Evolutionary conservation across 1,140 invertebrate species (phyloP).

Genomic region (Papilio glaucus): DNA sequence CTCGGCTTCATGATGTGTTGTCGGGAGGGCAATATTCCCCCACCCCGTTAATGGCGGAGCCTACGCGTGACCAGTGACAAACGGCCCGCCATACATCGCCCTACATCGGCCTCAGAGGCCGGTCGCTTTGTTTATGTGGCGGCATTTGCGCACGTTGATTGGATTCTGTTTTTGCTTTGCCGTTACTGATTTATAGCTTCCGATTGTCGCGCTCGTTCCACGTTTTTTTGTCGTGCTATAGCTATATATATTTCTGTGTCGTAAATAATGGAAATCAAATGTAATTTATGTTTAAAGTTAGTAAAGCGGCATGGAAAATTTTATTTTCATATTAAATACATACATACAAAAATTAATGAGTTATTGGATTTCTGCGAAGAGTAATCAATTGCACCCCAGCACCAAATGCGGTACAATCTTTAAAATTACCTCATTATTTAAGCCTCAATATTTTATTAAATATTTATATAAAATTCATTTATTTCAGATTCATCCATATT

Average conservation of each 20-base stretch:
- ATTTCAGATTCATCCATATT: too few relatives aligned
- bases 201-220: neutral
- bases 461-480: too few relatives aligned
- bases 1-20: constrained; percentile 21
- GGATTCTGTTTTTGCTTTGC: constrained; percentile 26
- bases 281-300: too few relatives aligned
- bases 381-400: too few relatives aligned
- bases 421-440: too few relatives aligned
- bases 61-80: constrained; percentile 22
- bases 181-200: constrained; percentile 9
- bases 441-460: too few relatives aligned
- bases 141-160: constrained; percentile 22
- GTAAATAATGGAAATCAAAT: neutral
- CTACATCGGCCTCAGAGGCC: neutral
- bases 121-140: constrained; percentile 26
- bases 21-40: constrained; percentile 22
- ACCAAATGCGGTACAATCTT: too few relatives aligned
- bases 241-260: neutral
- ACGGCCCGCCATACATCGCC: neutral
- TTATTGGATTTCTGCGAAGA: too few relatives aligned
- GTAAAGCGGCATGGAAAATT: too few relatives aligned
- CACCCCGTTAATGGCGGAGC: constrained; percentile 15
- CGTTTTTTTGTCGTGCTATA: neutral
- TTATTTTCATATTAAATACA: too few relatives aligned
- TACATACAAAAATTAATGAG: too few relatives aligned